A percentile compares a stretch with the other conserved stretches of the same genome.
Conservation (phyloP, 2,888 invertebrate species). For the Volucella bombylans region DNA sequence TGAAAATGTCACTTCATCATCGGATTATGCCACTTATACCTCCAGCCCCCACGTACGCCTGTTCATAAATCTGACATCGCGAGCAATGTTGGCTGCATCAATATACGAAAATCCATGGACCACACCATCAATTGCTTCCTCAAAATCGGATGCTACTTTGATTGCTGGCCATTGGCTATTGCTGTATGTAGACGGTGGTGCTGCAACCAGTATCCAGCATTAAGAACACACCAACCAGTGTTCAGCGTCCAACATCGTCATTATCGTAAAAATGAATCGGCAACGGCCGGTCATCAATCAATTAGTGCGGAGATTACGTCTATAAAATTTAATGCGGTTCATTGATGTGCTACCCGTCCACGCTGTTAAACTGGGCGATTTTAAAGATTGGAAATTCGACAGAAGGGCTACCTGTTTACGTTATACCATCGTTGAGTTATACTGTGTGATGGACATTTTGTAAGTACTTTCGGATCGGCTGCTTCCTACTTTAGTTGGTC, state of each 20-base stretch:
- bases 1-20: slow-evolving; percentile 37
- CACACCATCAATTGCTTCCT: slow-evolving; percentile 20
- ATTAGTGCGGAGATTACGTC: slow-evolving; percentile 62
- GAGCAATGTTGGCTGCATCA: slow-evolving; percentile 23
- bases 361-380: slow-evolving; percentile 1
- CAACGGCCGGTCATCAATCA: slow-evolving; percentile 64
- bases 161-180: too few relatives aligned
- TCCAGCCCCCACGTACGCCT: background rate
- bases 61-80: slow-evolving; percentile 2
- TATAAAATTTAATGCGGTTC: slow-evolving; percentile 60
- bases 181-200: slow-evolving; percentile 5
- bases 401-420: background rate
- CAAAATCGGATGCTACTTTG: background rate
- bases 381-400: background rate
- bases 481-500: background rate
- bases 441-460: slow-evolving; percentile 50
- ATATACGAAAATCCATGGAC: slow-evolving; percentile 45
- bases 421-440: slow-evolving; percentile 19
- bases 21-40: slow-evolving; percentile 38
- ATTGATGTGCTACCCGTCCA: slow-evolving; percentile 33
- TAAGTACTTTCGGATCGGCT: slow-evolving; percentile 51
- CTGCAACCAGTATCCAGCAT: slow-evolving; percentile 4
- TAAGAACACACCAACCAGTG: too few relatives aligned
- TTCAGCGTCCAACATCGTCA: slow-evolving; percentile 26
- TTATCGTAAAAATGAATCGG: slow-evolving; percentile 56